Evolutionary conservation across 1,140 invertebrate genomes (phyloP), one percentile per base, ranked within the genome.

Genomic region (Apis florea): DNA sequence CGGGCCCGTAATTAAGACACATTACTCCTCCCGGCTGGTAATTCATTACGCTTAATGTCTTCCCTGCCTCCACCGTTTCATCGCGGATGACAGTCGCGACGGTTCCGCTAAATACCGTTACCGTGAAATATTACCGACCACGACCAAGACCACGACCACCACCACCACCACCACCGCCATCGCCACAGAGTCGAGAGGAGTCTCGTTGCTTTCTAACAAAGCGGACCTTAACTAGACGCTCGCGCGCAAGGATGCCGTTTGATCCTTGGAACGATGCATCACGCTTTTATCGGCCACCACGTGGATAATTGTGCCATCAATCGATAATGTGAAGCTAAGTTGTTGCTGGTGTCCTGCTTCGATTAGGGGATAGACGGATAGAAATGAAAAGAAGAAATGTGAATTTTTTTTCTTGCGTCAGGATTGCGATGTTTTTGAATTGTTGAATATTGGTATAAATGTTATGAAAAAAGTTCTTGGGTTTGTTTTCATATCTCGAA

Each of bases 1-100:
- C 89, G 89, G 89, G 91, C 86, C 54, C 87, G 90, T 93, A 93
- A 93, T 93, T 92, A 93, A 93, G 92, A 92, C 90, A 92, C 92
- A 93, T 93, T 92, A 92, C 91, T 91, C 90, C 90, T 88, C 88
- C 86, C 87, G 88, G 89, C 90, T 89, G 88, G 89, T 92, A 92
- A 93, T 93, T 93, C 91, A 93, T 93, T 93, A 93, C 89, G 91
- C 90, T 93, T 93, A 93, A 92, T 93, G 92, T 92, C 92, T 92
- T 91, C 90, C 90, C 89, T 88, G 85, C 87, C 90, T 90, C 88
- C 88, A 86, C 85, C 90, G 88, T 92, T 92, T 91, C 91, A 92
- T 91, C 91, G 87, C 84, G 88, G 89, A 90, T 93, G 92, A 92
- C 92, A 92, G 91, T 90, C 87, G 87, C 86, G 83, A 80, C 83